Evolutionary conservation across 2,113 vertebrate species (phyloP), one percentile per base, ranked within the genome.

Genomic region (Centropus bengalensis): DNA sequence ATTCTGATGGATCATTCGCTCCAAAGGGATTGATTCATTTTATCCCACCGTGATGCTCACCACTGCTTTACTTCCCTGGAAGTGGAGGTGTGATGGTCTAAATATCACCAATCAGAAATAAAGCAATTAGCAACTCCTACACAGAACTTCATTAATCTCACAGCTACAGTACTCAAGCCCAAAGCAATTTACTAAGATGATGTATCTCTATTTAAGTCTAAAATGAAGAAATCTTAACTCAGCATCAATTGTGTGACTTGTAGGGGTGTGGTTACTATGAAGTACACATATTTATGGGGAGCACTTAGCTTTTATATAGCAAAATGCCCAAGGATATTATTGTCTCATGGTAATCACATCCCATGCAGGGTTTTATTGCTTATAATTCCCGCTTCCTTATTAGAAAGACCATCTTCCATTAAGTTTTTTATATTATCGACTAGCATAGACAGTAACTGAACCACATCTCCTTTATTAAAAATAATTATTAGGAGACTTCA

Each of bases 301-400:
- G 15, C 56, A 92, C 45, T 74, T 68, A 55, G 89, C 32, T 69
- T 88, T 85, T 45, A n/a, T 14, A 24, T 14, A 89, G 49, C 15
- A 55, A 90, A 95, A 89, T 59, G 73, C 79, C 63, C 64, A 17
- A 76, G 82, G 92, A 89, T 88, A 84, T 94, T 94, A 91, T 62
- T 97, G 93, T 91, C 79, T 92, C 69, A 30, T 12, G 32, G 69
- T 92, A 95, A 96, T 91, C 79, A 82, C 55, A 80, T 71, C 69
- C 68, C 89, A 88, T 64, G 59, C 63, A 95, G 84, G 68, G 82
- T 75, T 92, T 96, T 94, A 95, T 74, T 77, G 93, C 84, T 94
- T 96, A 68, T 74, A 95, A 93, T 95, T 96, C 93, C 81, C 71
- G 83, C 51, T 88, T 88, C 66, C 67, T 92, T 96, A 95, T 94